Evolutionary conservation across 2,797 vertebrate species (phyloP).

Genomic region (Ctenosaura bakeri): DNA sequence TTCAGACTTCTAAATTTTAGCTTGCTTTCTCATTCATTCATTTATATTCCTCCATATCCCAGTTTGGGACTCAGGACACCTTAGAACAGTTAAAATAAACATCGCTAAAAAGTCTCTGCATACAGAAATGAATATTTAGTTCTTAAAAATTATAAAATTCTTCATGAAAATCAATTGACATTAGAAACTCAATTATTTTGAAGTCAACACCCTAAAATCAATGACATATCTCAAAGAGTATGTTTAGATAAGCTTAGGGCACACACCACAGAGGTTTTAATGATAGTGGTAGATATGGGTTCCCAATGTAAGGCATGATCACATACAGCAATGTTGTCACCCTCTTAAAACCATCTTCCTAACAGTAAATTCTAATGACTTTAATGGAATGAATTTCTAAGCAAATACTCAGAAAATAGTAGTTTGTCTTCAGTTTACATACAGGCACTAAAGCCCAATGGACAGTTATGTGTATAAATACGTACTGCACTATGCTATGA

Average conservation of each 20-base stretch:
- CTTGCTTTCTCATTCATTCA: constrained; percentile 22
- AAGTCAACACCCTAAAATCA: not conserved
- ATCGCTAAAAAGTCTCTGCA: too few species aligned
- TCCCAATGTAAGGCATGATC: too few species aligned
- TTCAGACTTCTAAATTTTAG: constrained; percentile 12
- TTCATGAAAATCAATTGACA: not conserved
- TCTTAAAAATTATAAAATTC: not conserved
- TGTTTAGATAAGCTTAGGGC: not conserved
- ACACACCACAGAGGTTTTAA: not conserved
- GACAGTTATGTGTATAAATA: not conserved
- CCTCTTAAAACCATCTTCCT: not conserved
- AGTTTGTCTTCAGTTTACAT: not conserved
- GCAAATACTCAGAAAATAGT: not conserved
- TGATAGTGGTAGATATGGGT: not conserved
- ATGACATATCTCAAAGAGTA: not conserved
- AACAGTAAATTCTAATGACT: not conserved
- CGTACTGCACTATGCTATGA: not conserved
- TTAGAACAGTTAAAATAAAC: too few species aligned
- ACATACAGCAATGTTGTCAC: not conserved
- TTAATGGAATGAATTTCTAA: not conserved
- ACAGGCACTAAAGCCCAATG: not conserved
- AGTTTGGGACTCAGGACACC: too few species aligned
- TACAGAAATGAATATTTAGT: too few species aligned
- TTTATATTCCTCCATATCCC: too few species aligned
- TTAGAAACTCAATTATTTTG: not conserved